Evolutionary conservation across 2,888 invertebrate species (phyloP), one percentile per base, ranked within the genome.

Genomic region (Cartodere bifasciata): DNA sequence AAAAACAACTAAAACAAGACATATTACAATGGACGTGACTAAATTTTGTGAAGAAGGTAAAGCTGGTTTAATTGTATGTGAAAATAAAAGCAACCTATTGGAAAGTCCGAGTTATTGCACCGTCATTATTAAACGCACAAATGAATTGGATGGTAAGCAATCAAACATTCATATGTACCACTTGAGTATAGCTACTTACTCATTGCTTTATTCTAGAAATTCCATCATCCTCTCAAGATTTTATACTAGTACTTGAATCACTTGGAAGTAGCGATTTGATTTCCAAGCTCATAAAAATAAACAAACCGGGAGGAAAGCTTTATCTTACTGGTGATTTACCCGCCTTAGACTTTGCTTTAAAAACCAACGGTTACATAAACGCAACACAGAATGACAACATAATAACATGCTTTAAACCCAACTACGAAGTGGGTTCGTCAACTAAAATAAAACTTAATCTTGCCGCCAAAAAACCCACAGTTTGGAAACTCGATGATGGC

Each of bases 401-500:
- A 3, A 46, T 67, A 44, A 54, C 62, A 21, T 67, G 70, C 36
- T 64, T 68, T 32, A 83, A 80, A 55, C 79, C 82, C 3, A 70
- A 69, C 43, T 84, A 78, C 62, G 75, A 79, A 64, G 51, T 73
- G 13, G 77, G 78, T n/a, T 75, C 78, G 0, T 64, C 72, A 7
- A 60, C 69, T 1, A 65, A 70, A 36, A 50, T 79, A 11, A 62
- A 63, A 13, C 61, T 68, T 39, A 48, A 51, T 14, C 43, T 56
- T 13, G 48, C 60, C 30, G 49, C 58, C 15, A 42, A 56, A 14
- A 49, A 59, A 31, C 49, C 60, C 15, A 48, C 63, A 3, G 70
- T 81, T 2, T 91, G 91, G 88, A 84, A 83, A 56, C 56, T 90
- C 25, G 77, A 81, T 37, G 69, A 71, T 30, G 69, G 71, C 38